A percentile compares a stretch with the other conserved stretches of the same genome.
phyloP scores from a whole-genome alignment of 2,888 invertebrate species.

The Spilarctia lutea region DNA sequence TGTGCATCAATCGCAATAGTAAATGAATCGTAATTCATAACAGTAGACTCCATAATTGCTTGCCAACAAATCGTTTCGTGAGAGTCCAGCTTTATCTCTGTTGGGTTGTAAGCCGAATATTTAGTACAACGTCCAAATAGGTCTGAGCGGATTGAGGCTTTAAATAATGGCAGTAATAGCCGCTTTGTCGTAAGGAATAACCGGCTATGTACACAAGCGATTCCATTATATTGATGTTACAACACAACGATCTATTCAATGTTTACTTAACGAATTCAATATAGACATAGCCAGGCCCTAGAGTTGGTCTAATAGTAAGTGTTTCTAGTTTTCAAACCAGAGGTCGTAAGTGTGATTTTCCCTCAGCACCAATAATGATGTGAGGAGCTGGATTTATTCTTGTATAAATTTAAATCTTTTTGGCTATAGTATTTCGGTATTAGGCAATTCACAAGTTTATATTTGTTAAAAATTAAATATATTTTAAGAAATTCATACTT shows the following conservation, averaged over 20 bases:
- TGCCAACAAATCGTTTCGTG: neutral
- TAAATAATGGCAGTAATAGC: slow-evolving; percentile 35
- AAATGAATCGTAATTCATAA: neutral
- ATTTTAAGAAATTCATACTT: neutral
- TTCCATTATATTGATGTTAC: slow-evolving; percentile 5
- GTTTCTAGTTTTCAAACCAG: neutral
- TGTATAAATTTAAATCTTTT: neutral
- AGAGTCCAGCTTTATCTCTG: slow-evolving; percentile 9
- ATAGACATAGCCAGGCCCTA: neutral
- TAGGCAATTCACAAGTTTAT: too few species aligned
- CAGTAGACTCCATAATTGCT: neutral
- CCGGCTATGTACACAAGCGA: slow-evolving; percentile 20
- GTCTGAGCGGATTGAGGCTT: slow-evolving; percentile 31
- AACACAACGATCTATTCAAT: neutral
- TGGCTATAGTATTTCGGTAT: too few species aligned
- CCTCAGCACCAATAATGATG: neutral
- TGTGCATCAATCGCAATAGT: neutral
- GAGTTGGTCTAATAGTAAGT: neutral
- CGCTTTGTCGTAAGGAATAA: slow-evolving; percentile 25
- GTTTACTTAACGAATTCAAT: neutral
- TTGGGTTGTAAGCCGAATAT: slow-evolving; percentile 34
- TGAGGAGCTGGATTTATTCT: neutral
- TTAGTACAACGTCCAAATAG: slow-evolving; percentile 31
- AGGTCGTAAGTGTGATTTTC: neutral
- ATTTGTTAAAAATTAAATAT: too few species aligned